Conservation (phyloP, 2,888 invertebrate genomes). For the Tetanocera ferruginea region DNA sequence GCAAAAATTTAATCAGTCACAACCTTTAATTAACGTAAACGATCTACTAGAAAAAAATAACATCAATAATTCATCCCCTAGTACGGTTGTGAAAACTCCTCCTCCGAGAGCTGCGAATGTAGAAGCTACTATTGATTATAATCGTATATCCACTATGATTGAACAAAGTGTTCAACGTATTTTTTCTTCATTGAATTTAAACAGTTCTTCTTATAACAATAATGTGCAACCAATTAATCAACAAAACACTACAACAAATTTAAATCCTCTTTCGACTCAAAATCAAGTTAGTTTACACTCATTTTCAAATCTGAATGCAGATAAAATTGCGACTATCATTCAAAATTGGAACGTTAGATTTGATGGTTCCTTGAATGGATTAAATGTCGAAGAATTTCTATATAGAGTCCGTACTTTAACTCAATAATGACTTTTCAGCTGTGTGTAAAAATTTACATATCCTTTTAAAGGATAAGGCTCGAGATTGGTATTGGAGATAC, state of each 20-base stretch:
- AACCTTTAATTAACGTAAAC: too few species aligned
- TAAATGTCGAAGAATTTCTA: background rate
- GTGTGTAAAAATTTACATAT: background rate
- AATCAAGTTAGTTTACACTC: background rate
- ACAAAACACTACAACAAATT: background rate
- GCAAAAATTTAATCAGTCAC: too few species aligned
- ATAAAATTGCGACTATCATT: background rate
- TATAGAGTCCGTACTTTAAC: background rate
- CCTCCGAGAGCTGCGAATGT: too few species aligned
- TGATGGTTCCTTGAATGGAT: background rate
- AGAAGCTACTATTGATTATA: background rate
- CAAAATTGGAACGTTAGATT: background rate
- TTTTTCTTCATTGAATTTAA: background rate
- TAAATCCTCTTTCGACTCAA: background rate
- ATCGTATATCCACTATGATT: background rate
- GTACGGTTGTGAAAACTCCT: too few species aligned
- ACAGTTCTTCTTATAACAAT: too few species aligned
- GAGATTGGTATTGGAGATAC: background rate
- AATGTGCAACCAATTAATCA: background rate
- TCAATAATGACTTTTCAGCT: background rate
- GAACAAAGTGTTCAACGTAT: background rate
- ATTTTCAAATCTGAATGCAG: background rate
- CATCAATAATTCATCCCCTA: too few species aligned
- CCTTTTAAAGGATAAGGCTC: background rate
- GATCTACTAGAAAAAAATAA: too few species aligned